These are phyloP conservation scores for Geococcyx californianus DNA, from an alignment of 2,113 vertebrate species.

Conservation along the genomic window DNA sequence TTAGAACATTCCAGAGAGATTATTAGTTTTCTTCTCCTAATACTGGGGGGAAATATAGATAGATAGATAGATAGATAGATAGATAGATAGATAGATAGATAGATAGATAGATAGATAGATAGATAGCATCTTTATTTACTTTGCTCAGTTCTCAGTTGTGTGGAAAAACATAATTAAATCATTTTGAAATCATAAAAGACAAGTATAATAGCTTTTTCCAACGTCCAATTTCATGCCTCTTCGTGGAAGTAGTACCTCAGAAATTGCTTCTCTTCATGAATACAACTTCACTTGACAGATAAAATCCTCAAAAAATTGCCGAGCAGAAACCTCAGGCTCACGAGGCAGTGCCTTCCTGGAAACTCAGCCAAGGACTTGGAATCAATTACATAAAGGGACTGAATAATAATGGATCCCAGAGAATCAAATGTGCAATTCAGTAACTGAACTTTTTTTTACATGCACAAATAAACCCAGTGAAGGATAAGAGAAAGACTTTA, in stretches of 20 bases:
- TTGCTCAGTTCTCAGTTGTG: not conserved
- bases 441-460: not conserved
- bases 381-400: constrained; percentile 17
- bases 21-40: not conserved
- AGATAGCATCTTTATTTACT: constrained; percentile 9
- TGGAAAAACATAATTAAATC: constrained; percentile 60
- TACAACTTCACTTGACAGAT: constrained; percentile 50
- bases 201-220: constrained; percentile 47
- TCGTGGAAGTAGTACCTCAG: constrained; percentile 48
- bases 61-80: not conserved
- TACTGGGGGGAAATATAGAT: rapidly evolving
- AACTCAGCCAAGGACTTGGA: constrained; percentile 36
- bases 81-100: not conserved
- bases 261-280: constrained; percentile 57
- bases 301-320: constrained; percentile 63
- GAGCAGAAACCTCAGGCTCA: constrained; percentile 21
- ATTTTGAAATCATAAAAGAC: constrained; percentile 48
- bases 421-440: not conserved
- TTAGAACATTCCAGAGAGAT: not conserved
- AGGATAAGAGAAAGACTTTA: not conserved
- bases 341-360: not conserved
- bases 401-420: not conserved
- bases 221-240: constrained; percentile 52
- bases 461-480: not conserved
- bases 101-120: not conserved